phyloP scores from a whole-genome alignment of 2,113 vertebrate genomes.

The Raja brachyura region DNA sequence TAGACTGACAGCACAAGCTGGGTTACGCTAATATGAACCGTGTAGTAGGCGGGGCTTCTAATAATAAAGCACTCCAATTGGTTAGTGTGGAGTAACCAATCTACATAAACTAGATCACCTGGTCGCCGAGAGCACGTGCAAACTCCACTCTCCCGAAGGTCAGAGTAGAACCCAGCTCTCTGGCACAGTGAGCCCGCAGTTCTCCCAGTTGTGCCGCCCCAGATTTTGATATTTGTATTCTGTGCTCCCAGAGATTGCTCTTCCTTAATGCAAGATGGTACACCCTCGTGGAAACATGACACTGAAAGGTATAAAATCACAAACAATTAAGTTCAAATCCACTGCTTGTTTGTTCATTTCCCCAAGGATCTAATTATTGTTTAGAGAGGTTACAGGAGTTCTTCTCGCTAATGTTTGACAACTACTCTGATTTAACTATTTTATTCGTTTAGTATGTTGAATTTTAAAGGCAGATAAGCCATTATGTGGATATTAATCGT shows the following conservation, averaged over 20 bases:
- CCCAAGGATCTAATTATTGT: background rate
- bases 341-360: background rate
- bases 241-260: conserved; percentile 89
- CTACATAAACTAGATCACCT: too few species aligned
- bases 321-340: background rate
- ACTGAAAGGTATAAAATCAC: conserved; percentile 76
- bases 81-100: too few species aligned
- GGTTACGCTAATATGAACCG: too few species aligned
- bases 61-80: too few species aligned
- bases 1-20: too few species aligned
- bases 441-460: background rate
- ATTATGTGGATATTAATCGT: background rate
- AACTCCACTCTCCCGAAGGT: too few species aligned
- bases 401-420: background rate
- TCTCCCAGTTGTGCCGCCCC: too few species aligned
- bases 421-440: background rate
- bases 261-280: conserved; percentile 98
- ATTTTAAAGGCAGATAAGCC: background rate
- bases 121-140: too few species aligned
- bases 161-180: too few species aligned
- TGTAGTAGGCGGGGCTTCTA: too few species aligned
- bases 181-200: too few species aligned
- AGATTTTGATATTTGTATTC: conserved; percentile 88
- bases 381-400: background rate
- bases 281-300: conserved; percentile 98